Evolutionary conservation across 2,113 vertebrate species (phyloP).

Genomic region (Colinus virginianus): DNA sequence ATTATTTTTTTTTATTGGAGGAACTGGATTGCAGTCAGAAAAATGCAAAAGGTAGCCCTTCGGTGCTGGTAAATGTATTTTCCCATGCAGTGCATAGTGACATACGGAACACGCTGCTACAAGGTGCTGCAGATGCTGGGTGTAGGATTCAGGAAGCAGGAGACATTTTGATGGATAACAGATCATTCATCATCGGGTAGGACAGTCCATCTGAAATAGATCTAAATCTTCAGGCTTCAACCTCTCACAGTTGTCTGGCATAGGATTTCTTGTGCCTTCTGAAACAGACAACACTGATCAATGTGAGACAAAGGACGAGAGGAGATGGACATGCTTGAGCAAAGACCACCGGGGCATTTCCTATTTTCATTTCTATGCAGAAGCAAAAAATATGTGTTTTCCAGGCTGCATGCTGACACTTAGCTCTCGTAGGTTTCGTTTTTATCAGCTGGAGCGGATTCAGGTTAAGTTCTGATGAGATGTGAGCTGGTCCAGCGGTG

Average conservation of each 20-base stretch:
- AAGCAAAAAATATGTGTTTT: not conserved
- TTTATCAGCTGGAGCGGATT: not conserved
- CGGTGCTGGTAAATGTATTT: not conserved
- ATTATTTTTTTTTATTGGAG: not conserved
- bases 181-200: not conserved
- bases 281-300: not conserved
- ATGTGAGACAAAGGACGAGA: not conserved
- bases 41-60: constrained; percentile 19
- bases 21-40: not conserved
- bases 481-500: constrained; percentile 8
- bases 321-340: not conserved
- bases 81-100: not conserved
- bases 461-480: constrained; percentile 20
- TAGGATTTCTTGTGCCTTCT: not conserved
- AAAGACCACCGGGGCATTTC: not conserved
- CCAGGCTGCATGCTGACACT: not conserved
- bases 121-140: not conserved
- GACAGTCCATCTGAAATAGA: not conserved
- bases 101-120: not conserved
- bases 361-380: constrained; percentile 29
- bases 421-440: not conserved
- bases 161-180: not conserved
- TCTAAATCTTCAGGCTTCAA: not conserved
- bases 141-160: not conserved
- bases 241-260: not conserved